These are phyloP conservation scores for Charina bottae DNA, from an alignment of 2,113 vertebrate species.

Conservation along the genomic window DNA sequence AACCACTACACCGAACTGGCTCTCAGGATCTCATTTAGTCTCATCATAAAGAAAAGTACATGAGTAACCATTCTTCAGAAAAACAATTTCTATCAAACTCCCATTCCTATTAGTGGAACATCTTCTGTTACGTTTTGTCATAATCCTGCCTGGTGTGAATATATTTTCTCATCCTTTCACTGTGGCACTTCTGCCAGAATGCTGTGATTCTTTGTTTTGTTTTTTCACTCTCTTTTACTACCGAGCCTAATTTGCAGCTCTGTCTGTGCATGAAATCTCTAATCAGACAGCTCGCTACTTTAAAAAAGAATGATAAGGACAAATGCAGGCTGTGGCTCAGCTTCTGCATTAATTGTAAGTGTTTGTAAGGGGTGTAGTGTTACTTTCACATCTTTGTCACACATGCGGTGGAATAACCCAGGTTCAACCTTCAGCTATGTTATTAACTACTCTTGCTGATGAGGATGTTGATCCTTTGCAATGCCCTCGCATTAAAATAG, in stretches of 20 bases:
- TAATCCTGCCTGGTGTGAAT: conserved; percentile 17
- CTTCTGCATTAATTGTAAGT: not conserved
- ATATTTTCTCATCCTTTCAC: conserved; percentile 44
- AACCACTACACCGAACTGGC: not conserved
- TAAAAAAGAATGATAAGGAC: conserved; percentile 35
- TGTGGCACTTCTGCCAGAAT: not conserved
- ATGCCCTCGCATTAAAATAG: not conserved
- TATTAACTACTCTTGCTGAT: not conserved
- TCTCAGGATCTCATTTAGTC: conserved; percentile 42
- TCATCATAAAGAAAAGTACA: conserved; percentile 38
- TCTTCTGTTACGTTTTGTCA: conserved; percentile 11
- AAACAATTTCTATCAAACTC: conserved; percentile 11
- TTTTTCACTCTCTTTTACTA: not conserved
- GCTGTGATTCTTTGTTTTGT: conserved; percentile 3
- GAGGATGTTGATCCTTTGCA: not conserved
- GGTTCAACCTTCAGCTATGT: not conserved
- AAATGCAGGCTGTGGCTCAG: conserved; percentile 14
- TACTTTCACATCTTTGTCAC: not conserved
- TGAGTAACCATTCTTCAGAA: not conserved
- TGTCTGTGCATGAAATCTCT: conserved; percentile 41
- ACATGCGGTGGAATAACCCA: not conserved
- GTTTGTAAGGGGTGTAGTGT: conserved; percentile 1
- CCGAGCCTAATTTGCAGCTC: conserved; percentile 42
- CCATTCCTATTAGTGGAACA: not conserved
- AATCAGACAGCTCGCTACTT: conserved; percentile 9